Evolutionary conservation across 2,888 invertebrate genomes (phyloP).

Genomic region (Arge pagana): DNA sequence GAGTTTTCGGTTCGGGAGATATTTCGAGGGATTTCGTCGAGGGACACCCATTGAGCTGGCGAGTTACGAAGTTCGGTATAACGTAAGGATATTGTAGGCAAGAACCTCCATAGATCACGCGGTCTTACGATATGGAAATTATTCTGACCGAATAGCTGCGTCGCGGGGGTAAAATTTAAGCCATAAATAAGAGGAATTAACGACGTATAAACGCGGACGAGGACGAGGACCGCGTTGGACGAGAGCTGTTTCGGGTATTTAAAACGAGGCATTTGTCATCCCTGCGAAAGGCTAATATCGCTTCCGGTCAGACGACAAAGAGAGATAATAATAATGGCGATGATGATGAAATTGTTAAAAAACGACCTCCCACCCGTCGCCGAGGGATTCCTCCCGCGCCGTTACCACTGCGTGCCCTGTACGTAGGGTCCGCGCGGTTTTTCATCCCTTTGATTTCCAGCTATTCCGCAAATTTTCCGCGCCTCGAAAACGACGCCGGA

Average conservation of each 20-base stretch:
- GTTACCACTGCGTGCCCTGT: too few relatives aligned
- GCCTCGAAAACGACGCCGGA: too few relatives aligned
- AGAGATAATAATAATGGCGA: not conserved
- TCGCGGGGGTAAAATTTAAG: too few relatives aligned
- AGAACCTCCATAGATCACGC: slow-evolving; percentile 48
- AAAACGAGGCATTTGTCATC: slow-evolving; percentile 4
- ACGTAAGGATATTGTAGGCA: slow-evolving; percentile 43
- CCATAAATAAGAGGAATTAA: not conserved
- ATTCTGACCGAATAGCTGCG: slow-evolving; percentile 42
- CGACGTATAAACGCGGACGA: not conserved
- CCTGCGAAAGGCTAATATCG: slow-evolving; percentile 15
- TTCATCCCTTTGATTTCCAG: too few relatives aligned
- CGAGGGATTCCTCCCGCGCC: too few relatives aligned
- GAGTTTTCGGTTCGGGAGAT: slow-evolving; percentile 19
- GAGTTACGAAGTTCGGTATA: slow-evolving; percentile 35
- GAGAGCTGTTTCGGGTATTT: slow-evolving; percentile 6
- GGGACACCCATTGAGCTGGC: slow-evolving; percentile 36
- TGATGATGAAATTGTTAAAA: too few relatives aligned
- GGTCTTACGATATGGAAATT: slow-evolving; percentile 53
- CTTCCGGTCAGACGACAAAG: not conserved
- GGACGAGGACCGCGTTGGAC: slow-evolving; percentile 22
- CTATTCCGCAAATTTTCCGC: too few relatives aligned
- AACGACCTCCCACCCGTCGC: too few relatives aligned
- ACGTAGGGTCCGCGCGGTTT: too few relatives aligned
- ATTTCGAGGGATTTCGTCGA: slow-evolving; percentile 11